Base-by-base conservation (phyloP, 2,888 invertebrate genomes). In the Luperina testacea region DNA sequence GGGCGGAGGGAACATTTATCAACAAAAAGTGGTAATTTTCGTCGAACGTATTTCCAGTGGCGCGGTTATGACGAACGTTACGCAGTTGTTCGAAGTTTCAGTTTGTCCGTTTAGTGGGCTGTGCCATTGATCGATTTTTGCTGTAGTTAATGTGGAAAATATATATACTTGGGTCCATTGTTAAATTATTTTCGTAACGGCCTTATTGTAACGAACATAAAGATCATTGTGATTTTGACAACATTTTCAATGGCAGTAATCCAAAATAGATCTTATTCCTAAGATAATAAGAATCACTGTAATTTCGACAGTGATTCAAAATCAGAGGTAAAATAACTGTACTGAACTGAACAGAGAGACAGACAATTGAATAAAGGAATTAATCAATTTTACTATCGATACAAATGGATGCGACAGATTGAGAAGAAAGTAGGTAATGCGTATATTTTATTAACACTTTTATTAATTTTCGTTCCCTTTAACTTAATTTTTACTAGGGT, bases 1-100 rank as follows among this genome's bases (percentile, higher is more conserved):
- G 90, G 91, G 89, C 88, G 86, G 91, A 88, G 87, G 78, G 91
- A 91, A 93, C 94, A 95, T 96, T 96, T 96, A 95, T 96, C 95
- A 95, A 92, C 95, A 95, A 96, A 96, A 96, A 96, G 93, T 94
- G 95, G 95, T 95, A 94, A 96, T 95, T 95, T 89, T 95, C 92
- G 93, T 92, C 92, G 93, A 94, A 93, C 93, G 92, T 93, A 93
- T 93, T 94, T 94, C 93, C 91, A 90, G 89, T 88, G 91, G 91
- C 90, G 93, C 91, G 90, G 93, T 94, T 93, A 94, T 92, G 94
- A 93, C 90, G 91, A 89, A 90, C 91, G 90, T 93, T 91, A 90
- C 90, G 85, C 88, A 92, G 90, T 93, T 93, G 92, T 92, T 92
- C 90, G 91, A 94, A 93, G 90, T 92, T 92, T 90, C 80, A 89